These are phyloP conservation scores for Rhopalosiphum padi DNA, from an alignment of 1,140 invertebrate species.

Conservation along the genomic window DNA sequence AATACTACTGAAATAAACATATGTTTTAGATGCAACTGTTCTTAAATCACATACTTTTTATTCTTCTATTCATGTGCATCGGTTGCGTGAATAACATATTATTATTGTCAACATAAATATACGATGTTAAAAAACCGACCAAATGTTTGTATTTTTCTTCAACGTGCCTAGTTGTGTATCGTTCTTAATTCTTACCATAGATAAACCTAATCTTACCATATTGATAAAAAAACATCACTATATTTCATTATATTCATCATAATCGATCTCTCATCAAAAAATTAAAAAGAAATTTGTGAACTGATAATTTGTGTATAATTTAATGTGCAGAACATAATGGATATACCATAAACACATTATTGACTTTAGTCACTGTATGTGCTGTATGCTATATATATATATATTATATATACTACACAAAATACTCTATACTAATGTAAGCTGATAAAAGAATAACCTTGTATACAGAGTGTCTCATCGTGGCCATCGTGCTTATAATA, in stretches of 20 bases:
- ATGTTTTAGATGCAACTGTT: not conserved
- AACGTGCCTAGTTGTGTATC: not conserved
- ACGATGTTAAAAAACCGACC: not conserved
- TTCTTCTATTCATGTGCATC: not conserved
- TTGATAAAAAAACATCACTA: not conserved
- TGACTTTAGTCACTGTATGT: not conserved
- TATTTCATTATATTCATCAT: not conserved
- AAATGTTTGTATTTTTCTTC: not conserved
- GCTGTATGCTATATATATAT: too few relatives aligned
- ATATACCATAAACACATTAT: not conserved
- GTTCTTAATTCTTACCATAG: not conserved
- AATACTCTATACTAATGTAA: not conserved
- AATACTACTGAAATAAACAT: not conserved
- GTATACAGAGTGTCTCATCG: not conserved
- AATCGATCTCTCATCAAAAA: not conserved
- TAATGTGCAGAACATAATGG: not conserved
- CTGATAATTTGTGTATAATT: not conserved
- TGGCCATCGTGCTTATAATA: not conserved
- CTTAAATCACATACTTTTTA: not conserved
- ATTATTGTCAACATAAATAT: not conserved
- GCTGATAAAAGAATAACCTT: not conserved
- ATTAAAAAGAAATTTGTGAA: not conserved
- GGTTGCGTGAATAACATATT: not conserved
- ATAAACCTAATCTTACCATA: not conserved
- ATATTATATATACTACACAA: not conserved